Base-by-base conservation (phyloP, 2,888 invertebrate genomes). In the Sturmia bella region DNA sequence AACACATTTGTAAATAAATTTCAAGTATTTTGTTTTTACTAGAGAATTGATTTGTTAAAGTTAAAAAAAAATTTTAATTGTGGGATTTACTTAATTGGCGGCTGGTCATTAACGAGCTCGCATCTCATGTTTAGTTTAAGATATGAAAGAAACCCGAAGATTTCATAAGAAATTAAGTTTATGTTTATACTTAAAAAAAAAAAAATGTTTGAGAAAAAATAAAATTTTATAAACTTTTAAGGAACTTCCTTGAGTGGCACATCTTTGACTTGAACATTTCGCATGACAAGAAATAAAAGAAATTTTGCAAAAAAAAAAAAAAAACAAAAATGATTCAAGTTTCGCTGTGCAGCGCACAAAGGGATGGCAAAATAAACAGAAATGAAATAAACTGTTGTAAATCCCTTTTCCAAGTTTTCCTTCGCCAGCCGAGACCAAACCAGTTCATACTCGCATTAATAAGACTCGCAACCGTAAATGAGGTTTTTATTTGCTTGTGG, bases 181-280 rank as follows among this genome's bases (percentile, higher is more conserved):
- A n/a, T n/a, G n/a, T n/a, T n/a, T n/a, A n/a, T n/a, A n/a, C 45
- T 15, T 24, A 45, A 41, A 50, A 72, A 24, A 48, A 70, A 15
- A 70, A 21, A 59, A 13, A 59, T 15, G 37, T 32, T 59, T 54
- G 24, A 12, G 0, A 24, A 27, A 27, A 43, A 27, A 6, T 5
- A 9, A 17, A n/a, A 21, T 39, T 72, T 52, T 52, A 72, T 72
- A 61, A 72, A 61, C 50, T 72, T 61, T 59, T 61, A 52, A 41
- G 13, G 24, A 54, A 43, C 48, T 21, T 61, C 27, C 43, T 61
- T 3, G 11, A 15, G 7, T 43, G 41, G 21, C 61, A 61, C 43
- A 41, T 39, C n/a, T 52, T 19, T 61, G 13, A 15, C 21, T 48
- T 56, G 15, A 32, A 3, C 9, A 27, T 54, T 54, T 41, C 50